Base-by-base conservation (phyloP, 35 echinoderm and acorn worm genomes). In the Nesometra sesokonis region DNA sequence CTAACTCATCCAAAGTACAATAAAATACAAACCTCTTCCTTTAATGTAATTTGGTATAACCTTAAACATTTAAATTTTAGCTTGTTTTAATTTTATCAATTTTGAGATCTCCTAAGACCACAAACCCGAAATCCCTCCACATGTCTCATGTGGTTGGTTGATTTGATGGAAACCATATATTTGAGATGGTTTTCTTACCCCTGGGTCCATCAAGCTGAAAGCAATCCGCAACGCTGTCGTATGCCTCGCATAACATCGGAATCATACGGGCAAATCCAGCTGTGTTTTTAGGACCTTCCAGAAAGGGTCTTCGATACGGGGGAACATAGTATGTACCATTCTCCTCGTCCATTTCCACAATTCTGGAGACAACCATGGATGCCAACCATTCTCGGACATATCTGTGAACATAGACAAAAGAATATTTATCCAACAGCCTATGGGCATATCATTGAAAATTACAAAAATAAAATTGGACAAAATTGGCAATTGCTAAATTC, bases 311-410 rank as follows among this genome's bases (percentile, higher is more conserved):
- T 81, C 92, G 30, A 30, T 90, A 82, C 30, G 90, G 82, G 30
- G 95, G 95, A 8, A 97, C 85, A 80, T 78, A 91, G 80, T 93
- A 97, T 84, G 89, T 93, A 4, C 93, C 38, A 29, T 89, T 89
- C 29, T 86, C 81, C 37, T 92, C 78, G 80, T 97, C 89, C 77
- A 93, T 87, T 27, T 97, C 92, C 0, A 97, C 92, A 57, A 97
- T 93, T 15, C 88, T 52, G 5, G 86, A 89, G 13, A 93, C 91
- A 27, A 97, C 95, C 95, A 97, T 97, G 11, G 95, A 86, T 17
- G 89, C 95, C 31, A 97, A 80, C 95, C 95, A 97, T 77, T 97
- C 95, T 33, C 95, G 34, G 34, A 97, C 95, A 82, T 97, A 97
- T 84, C 95, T 97, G 81, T 0, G 40, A 37, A 82, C 35, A 43